Evolutionary conservation across 2,113 vertebrate species (phyloP).

Genomic region (Cettia cetti): DNA sequence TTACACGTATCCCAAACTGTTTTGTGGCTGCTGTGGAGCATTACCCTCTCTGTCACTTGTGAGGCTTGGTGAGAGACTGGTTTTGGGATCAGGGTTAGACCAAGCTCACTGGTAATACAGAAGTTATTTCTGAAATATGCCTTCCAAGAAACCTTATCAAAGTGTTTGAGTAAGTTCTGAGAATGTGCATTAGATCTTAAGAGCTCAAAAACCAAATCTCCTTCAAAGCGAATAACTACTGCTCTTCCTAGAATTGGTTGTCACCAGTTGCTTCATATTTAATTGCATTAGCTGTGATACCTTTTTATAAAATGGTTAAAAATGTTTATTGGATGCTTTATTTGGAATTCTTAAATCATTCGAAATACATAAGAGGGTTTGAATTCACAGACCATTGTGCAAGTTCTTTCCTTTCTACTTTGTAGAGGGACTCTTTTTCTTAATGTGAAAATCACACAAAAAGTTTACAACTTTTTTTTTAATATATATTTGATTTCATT

Average conservation of each 20-base stretch:
- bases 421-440: not conserved
- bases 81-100: not conserved
- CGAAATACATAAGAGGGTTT: not conserved
- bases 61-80: not conserved
- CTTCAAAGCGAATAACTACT: not conserved
- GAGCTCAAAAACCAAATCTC: not conserved
- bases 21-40: not conserved
- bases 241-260: not conserved
- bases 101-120: not conserved
- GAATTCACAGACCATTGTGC: not conserved
- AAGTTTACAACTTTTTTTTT: not conserved
- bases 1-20: not conserved
- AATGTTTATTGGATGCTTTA: not conserved
- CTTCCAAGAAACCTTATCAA: not conserved
- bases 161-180: not conserved
- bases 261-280: not conserved
- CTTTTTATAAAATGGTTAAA: not conserved
- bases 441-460: not conserved
- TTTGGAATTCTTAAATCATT: not conserved
- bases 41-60: not conserved
- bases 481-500: not conserved
- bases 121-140: not conserved
- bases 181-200: rapidly evolving
- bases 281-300: not conserved
- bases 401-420: not conserved